Evolutionary conservation across 2,888 invertebrate genomes (phyloP).

Genomic region (Andrena flavipes): DNA sequence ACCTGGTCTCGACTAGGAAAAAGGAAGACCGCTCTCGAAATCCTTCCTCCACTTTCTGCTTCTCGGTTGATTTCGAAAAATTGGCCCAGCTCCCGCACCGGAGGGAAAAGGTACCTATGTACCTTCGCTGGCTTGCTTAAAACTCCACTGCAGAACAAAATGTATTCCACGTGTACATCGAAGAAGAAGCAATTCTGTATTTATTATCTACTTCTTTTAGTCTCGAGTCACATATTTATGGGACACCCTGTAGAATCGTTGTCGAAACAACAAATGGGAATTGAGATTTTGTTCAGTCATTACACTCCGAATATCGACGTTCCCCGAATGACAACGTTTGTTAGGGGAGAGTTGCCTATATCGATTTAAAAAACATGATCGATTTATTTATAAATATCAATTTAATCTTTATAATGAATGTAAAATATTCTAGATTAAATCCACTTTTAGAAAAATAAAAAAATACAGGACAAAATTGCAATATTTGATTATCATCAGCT

Average conservation of each 20-base stretch:
- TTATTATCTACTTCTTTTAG: too few relatives aligned
- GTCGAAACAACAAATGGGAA: constrained; percentile 23
- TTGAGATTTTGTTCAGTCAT: constrained; percentile 28
- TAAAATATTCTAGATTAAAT: too few relatives aligned
- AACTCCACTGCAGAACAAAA: too few relatives aligned
- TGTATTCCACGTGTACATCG: not conserved
- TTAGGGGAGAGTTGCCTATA: too few relatives aligned
- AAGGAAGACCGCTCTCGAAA: not conserved
- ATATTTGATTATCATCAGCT: too few relatives aligned
- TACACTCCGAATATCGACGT: constrained; percentile 16
- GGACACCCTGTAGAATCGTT: not conserved
- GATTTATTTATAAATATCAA: too few relatives aligned
- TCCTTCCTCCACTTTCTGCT: not conserved
- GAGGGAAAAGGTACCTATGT: not conserved
- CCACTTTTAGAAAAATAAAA: too few relatives aligned
- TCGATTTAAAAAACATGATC: too few relatives aligned
- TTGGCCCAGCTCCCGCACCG: not conserved
- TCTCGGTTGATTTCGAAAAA: not conserved
- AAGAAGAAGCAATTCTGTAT: not conserved
- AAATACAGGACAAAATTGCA: too few relatives aligned
- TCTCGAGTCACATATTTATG: not conserved
- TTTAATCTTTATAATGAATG: too few relatives aligned
- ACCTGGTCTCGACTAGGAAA: not conserved
- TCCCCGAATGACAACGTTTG: constrained; percentile 23
- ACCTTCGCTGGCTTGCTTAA: not conserved